Conservation (phyloP, 2,797 vertebrate species). For the Podarcis siculus region DNA sequence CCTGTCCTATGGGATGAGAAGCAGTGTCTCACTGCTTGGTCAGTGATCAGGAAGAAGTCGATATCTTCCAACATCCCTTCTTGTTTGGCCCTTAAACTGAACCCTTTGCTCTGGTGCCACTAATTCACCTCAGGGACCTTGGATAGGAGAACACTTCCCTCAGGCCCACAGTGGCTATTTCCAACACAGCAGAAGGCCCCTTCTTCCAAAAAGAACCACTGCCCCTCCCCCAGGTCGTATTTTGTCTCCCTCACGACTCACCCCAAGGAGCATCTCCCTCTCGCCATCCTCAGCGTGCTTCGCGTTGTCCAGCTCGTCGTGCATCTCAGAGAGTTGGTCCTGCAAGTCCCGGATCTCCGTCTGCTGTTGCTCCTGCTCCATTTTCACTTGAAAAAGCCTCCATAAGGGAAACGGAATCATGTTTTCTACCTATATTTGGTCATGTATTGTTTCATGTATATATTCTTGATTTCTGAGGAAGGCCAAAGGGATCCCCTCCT, state of each 20-base stretch:
- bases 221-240: not conserved
- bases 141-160: no score
- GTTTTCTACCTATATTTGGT: not conserved
- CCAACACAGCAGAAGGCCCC: no score
- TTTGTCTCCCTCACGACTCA: constrained; percentile 65
- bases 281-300: constrained; percentile 86
- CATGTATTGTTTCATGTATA: not conserved
- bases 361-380: constrained; percentile 94
- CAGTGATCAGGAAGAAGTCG: not conserved
- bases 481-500: not conserved
- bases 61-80: not conserved
- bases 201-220: not conserved
- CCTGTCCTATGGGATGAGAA: not conserved
- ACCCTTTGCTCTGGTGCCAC: not conserved
- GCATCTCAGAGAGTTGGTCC: constrained; percentile 99
- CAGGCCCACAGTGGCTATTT: no score
- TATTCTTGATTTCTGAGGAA: not conserved
- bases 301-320: constrained; percentile 91
- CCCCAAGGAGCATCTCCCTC: constrained; percentile 87
- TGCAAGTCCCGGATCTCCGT: constrained; percentile 97
- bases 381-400: constrained; percentile 97
- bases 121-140: not conserved
- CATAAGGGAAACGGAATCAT: not conserved
- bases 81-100: not conserved
- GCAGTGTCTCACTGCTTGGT: not conserved